Evolutionary conservation across 2,113 vertebrate genomes (phyloP).

Genomic region (Notechis scutatus): DNA sequence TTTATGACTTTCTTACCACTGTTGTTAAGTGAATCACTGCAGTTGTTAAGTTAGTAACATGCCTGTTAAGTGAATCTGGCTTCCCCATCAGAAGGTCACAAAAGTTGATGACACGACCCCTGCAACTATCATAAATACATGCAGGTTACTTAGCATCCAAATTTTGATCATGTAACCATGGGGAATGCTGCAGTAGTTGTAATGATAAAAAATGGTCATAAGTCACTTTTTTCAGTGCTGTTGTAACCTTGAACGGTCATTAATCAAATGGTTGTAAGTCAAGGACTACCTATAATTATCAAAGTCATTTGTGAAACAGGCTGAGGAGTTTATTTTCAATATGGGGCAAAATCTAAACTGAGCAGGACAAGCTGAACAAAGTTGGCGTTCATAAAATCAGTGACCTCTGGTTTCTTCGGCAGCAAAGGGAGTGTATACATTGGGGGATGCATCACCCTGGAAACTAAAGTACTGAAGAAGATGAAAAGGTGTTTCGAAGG

Average conservation of each 20-base stretch:
- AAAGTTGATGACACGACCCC: neutral
- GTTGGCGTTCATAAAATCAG: neutral
- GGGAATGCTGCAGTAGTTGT: neutral
- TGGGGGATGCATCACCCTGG: neutral
- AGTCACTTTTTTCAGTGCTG: neutral
- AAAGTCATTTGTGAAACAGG: neutral
- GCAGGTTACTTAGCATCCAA: neutral
- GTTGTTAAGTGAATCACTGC: neutral
- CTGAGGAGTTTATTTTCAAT: too few relatives aligned
- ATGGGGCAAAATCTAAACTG: neutral
- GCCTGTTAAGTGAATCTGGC: neutral
- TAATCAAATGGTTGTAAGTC: neutral
- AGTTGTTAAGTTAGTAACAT: neutral
- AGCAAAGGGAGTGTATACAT: constrained; percentile 23
- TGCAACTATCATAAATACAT: neutral
- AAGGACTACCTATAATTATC: neutral
- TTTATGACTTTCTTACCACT: neutral
- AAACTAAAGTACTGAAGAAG: constrained; percentile 14
- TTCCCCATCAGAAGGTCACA: neutral
- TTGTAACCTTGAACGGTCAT: neutral
- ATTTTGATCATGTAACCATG: neutral
- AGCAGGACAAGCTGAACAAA: rapidly evolving
- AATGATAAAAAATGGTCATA: neutral
- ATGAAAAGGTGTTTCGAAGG: constrained; percentile 70
- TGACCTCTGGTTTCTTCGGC: constrained; percentile 22